Conservation (phyloP, 2,797 vertebrate species). For the Pipistrellus pipistrellus region DNA sequence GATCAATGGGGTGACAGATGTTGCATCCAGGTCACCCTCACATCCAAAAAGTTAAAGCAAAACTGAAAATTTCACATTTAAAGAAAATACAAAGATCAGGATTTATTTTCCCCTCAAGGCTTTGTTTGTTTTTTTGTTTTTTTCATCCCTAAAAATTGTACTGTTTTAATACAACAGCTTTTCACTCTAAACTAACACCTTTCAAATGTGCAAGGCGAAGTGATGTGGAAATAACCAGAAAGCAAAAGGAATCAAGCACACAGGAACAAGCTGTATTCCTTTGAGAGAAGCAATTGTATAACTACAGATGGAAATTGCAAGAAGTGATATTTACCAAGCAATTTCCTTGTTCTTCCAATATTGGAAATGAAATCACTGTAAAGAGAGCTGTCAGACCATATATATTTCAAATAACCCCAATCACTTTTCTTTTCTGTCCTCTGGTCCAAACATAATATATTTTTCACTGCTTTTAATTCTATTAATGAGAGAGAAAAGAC, state of each 20-base stretch:
- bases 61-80: constrained; percentile 22
- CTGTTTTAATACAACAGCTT: constrained; percentile 21
- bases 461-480: constrained; percentile 61
- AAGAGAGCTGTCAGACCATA: constrained; percentile 45
- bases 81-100: background rate
- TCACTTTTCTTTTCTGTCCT: background rate
- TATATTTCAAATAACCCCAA: constrained; percentile 48
- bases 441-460: constrained; percentile 21
- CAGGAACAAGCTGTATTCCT: constrained; percentile 43
- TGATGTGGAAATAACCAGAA: constrained; percentile 65
- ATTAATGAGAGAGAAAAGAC: constrained; percentile 26
- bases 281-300: constrained; percentile 53
- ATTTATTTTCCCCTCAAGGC: constrained; percentile 34
- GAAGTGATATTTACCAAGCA: constrained; percentile 53
- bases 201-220: constrained; percentile 59
- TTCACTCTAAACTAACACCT: constrained; percentile 58
- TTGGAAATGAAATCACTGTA: constrained; percentile 69
- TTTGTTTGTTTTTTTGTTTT: background rate
- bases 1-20: no score
- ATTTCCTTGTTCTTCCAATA: constrained; percentile 58
- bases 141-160: background rate
- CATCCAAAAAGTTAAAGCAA: constrained; percentile 37
- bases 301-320: constrained; percentile 57
- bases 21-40: no score
- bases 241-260: constrained; percentile 39